Percentiles rank a stretch among this genome's conserved stretches.
Conservation (phyloP, 2,888 invertebrate genomes). For the Gastracanthus pulcherrimus region DNA sequence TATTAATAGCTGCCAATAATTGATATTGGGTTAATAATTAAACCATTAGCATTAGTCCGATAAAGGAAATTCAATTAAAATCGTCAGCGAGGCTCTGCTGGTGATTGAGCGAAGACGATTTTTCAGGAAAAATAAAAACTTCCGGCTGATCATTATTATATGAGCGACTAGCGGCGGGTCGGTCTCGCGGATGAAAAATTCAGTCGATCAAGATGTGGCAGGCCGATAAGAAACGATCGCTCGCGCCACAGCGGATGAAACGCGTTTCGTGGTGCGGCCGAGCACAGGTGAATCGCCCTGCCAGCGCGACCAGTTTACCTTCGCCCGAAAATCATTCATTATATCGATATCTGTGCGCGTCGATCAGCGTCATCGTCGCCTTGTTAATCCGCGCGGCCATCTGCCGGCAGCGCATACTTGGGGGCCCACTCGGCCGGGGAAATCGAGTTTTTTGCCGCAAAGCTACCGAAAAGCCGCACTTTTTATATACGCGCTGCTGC, state of each 20-base stretch:
- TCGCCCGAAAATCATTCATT: constrained; percentile 59
- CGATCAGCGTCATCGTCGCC: constrained; percentile 60
- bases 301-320: constrained; percentile 61
- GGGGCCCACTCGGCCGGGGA: constrained; percentile 25
- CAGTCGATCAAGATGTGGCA: constrained; percentile 25
- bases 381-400: constrained; percentile 60
- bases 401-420: constrained; percentile 57
- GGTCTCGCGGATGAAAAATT: constrained; percentile 11
- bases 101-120: not conserved
- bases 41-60: not conserved
- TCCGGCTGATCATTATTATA: not conserved
- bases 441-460: constrained; percentile 21
- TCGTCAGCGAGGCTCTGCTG: not conserved
- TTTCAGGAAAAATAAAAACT: constrained; percentile 2
- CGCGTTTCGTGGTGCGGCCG: constrained; percentile 14
- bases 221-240: constrained; percentile 3
- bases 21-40: not conserved
- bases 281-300: constrained; percentile 52
- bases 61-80: constrained; percentile 3
- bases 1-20: not conserved
- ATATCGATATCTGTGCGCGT: constrained; percentile 59
- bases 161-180: not conserved
- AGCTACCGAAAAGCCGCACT: not conserved
- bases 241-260: no score
- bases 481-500: not conserved